Evolutionary conservation across 1,140 invertebrate genomes (phyloP), one percentile per base, ranked within the genome.

Genomic region (Caenorhabditis inopinata): DNA sequence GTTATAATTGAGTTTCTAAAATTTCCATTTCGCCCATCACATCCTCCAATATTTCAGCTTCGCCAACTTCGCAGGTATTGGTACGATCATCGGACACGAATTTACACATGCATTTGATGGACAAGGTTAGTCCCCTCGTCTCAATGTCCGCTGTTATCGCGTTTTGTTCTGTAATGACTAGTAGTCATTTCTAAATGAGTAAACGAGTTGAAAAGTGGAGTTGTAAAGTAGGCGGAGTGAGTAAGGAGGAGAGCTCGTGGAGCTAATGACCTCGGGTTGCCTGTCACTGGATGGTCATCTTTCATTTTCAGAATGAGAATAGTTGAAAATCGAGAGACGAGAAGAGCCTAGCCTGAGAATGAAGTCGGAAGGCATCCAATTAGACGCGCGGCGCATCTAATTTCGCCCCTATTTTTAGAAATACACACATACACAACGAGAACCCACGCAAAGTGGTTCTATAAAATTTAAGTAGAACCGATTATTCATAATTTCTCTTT

Each of bases 91-190:
- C 18, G 74, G 74, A 35, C 79, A 81, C 76, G 79, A 81, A 53
- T 42, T 81, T 23, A 81, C 79, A 14, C 79, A 81, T 29, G 79
- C 79, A 27, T 81, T 77, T 21, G 79, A 81, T 42, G 58, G 58
- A 32, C 47, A 78, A 78, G 79, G 79, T 81, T 23, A 42, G 75
- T 46, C 75, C 32, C 47, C 18, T 27, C 29, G 1, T n/a, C 9
- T n/a, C n/a, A 18, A 18, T 49, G 21, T 51, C 16, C 29, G 6
- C n/a, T 49, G 14, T 23, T 38, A 12, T 27, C 29, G n/a, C 18
- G n/a, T 27, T 14, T 11, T 25, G 5, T 45, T 18, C 38, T 12
- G 16, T 32, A 78, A 18, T 47, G 11, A 47, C 1, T 45, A 68
- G 23, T 68, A 42, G 11, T 68, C 51, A 27, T 48, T 45, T 47